Percentiles rank a stretch among this genome's conserved stretches.
Evolutionary conservation across 1,140 invertebrate species (phyloP).

Genomic region (Euura lappo): DNA sequence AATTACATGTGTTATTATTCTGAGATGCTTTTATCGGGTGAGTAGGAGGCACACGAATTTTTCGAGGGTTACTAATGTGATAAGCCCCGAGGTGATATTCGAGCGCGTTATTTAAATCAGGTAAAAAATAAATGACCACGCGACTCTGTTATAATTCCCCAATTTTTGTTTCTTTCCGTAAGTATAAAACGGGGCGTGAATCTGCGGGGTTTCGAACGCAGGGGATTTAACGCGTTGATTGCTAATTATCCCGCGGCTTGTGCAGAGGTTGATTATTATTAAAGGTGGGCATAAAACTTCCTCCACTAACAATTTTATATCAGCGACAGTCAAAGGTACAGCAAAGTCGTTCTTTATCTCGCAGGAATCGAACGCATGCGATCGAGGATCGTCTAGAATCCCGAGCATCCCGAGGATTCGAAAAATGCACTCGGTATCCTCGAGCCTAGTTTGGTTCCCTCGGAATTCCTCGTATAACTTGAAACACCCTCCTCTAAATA

Average conservation of each 20-base stretch:
- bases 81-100: background rate
- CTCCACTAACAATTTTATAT: background rate
- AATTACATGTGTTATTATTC: too few relatives aligned
- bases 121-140: background rate
- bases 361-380: too few relatives aligned
- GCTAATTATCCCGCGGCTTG: background rate
- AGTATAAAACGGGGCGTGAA: background rate
- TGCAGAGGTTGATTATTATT: background rate
- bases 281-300: background rate
- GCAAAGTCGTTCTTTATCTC: too few relatives aligned
- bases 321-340: background rate
- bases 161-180: background rate
- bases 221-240: background rate
- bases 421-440: conserved; percentile 45
- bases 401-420: conserved; percentile 39
- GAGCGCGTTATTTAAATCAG: background rate
- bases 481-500: conserved; percentile 33
- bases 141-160: background rate
- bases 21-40: too few relatives aligned
- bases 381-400: conserved; percentile 23
- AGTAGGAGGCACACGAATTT: too few relatives aligned
- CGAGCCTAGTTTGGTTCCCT: conserved; percentile 5
- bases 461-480: conserved; percentile 31
- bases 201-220: background rate
- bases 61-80: too few relatives aligned